Conservation (phyloP, 2,113 vertebrate genomes). For the Cavia porcellus region DNA sequence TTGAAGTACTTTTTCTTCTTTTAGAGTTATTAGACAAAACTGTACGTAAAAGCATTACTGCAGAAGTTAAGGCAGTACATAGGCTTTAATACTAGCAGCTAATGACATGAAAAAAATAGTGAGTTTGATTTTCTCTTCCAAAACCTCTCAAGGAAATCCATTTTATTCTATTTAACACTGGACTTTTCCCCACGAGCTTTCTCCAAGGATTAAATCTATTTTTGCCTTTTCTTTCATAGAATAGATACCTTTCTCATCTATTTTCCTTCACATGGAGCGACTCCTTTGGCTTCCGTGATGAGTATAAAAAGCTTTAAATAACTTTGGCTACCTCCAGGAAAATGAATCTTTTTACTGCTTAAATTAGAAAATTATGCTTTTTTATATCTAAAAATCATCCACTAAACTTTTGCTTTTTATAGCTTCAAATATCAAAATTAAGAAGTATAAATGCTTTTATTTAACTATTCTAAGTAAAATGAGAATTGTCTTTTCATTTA, state of each 20-base stretch:
- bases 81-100: neutral
- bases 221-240: conserved; percentile 71
- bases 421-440: neutral
- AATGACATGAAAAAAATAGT: neutral
- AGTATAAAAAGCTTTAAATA: conserved; percentile 73
- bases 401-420: conserved; percentile 54
- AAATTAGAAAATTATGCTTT: conserved; percentile 74
- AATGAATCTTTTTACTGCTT: conserved; percentile 60
- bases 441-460: neutral
- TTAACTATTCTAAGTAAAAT: conserved; percentile 13
- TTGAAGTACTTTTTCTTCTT: neutral
- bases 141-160: neutral
- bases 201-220: conserved; percentile 61
- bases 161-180: conserved; percentile 40
- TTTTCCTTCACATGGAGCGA: conserved; percentile 61
- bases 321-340: conserved; percentile 71
- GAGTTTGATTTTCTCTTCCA: conserved; percentile 9
- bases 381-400: conserved; percentile 66
- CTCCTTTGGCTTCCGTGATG: conserved; percentile 58
- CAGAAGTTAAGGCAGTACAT: neutral
- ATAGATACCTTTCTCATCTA: conserved; percentile 58
- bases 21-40: conserved; percentile 30
- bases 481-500: neutral
- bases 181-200: conserved; percentile 32
- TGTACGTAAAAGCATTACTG: neutral